Base-by-base conservation (phyloP, 2,113 vertebrate species). In the Naja naja region DNA sequence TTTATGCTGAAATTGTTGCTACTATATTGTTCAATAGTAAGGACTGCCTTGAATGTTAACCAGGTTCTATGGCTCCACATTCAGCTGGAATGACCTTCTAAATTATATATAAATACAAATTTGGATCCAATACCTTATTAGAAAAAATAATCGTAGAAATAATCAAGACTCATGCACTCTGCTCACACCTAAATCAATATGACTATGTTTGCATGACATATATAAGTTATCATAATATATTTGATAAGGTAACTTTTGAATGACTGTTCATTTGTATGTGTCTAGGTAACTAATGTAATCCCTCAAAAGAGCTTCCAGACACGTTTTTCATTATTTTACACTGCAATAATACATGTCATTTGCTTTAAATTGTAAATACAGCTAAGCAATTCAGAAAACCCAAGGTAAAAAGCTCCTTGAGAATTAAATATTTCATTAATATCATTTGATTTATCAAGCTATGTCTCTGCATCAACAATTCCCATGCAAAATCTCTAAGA, bases 341-440 rank as follows among this genome's bases (percentile, higher is more conserved):
- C 94, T 96, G 92, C 47, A 95, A 95, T 88, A 96, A 94, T 90
- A 96, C 94, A 95, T 92, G 39, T 91, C 90, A 95, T 89, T 27
- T 91, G 64, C 3, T 96, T 96, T 93, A 95, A 95, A 96, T 92
- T 95, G 93, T 95, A 97, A 93, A 94, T 91, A 69, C 30, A 47
- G 23, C 88, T 94, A 88, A 93, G 27, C 53, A 96, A 95, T 93
- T 88, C 34, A 94, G 81, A 95, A 91, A 96, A 95, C 89, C 89
- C 11, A 43, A 95, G 94, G 92, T 91, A 95, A 93, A 88, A 14
- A 92, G 12, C 22, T 89, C 49, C 92, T 88, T 88, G 87, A 95
- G 93, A 81, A 94, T 22, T 95, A 92, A 85, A 91, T 93, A 95
- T 92, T 92, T 69, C 74, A 92, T 90, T 96, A 95, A 91, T 64